Base-by-base conservation (phyloP, 2,797 vertebrate species). In the Onychomys leucogaster region DNA sequence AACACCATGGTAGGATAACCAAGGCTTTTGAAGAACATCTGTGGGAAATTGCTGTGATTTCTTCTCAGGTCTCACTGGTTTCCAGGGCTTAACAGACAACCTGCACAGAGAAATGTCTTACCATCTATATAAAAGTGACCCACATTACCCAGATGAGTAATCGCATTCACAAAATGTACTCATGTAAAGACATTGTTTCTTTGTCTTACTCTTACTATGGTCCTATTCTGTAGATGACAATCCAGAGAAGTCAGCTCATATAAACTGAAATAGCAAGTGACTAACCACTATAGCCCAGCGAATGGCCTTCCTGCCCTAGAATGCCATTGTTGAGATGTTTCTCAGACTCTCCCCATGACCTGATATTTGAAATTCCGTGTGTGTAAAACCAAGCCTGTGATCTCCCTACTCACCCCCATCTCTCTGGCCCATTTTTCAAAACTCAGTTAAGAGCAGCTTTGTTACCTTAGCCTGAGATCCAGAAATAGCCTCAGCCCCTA, bases 391-490 rank as follows among this genome's bases (percentile, higher is more conserved):
- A 83, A 93, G 71, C 23, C 52, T 57, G 17, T 4, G 32, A 3
- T 82, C 65, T 52, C 65, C 85, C 55, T 81, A 52, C 17, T 71
- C 49, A 41, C 32, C 84, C 61, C 91, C 0, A 65, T 71, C 55
- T 87, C 73, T 43, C 23, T 12, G 12, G 21, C 57, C 43, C 46
- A 0, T 46, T 73, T 65, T 88, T 41, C 14, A 61, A 16, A 5
- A 83, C 19, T 71, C 14, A 81, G 6, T 76, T 90, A 34, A 37
- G 13, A 96, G 77, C 23, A 81, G 9, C 65, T 93, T 87, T 21
- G 0, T 88, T 91, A 55, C n/a, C 3, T 4, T 91, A 91, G 43
- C 76, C 67, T 37, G 57, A 96, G 84, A 93, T 59, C 57, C 91
- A 88, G 63, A 89, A 76, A 34, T 19, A 77, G 71, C 37, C 25